Percentiles rank a stretch among this genome's conserved stretches.
These are phyloP conservation scores for Sesia bembeciformis DNA, from an alignment of 2,888 invertebrate species.

Conservation along the genomic window DNA sequence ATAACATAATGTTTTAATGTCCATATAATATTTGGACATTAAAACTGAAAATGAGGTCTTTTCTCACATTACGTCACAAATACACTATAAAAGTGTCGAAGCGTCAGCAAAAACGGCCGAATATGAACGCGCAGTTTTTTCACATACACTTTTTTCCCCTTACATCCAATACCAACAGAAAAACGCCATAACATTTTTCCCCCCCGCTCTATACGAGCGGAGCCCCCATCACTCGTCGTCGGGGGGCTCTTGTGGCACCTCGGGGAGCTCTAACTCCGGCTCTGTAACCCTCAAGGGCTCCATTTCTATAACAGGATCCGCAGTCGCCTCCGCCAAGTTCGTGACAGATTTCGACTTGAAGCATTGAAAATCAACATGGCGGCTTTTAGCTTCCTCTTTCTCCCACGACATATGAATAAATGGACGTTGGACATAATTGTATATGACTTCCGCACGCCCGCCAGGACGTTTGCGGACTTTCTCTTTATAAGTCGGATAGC, in stretches of 20 bases:
- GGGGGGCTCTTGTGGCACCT: conserved; percentile 18
- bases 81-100: too few relatives aligned
- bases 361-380: conserved; percentile 99
- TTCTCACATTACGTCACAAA: too few relatives aligned
- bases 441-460: conserved; percentile 96
- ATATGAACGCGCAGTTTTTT: too few relatives aligned
- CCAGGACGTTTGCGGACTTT: conserved; percentile 97
- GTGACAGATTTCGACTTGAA: conserved; percentile 98
- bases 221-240: conserved; percentile 28
- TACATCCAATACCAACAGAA: conserved; percentile 23
- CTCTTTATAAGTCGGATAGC: conserved; percentile 99
- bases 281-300: conserved; percentile 67
- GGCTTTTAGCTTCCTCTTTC: conserved; percentile 98
- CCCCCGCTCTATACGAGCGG: conserved; percentile 25
- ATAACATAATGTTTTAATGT: too few relatives aligned
- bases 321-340: conserved; percentile 95
- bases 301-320: conserved; percentile 86
- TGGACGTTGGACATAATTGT: conserved; percentile 99
- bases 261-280: conserved; percentile 29
- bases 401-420: conserved; percentile 99
- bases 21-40: too few relatives aligned
- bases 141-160: not conserved
- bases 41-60: too few relatives aligned
- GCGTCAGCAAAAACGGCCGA: too few relatives aligned
- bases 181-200: conserved; percentile 20